Percentiles rank a stretch among this genome's conserved stretches.
Conservation (phyloP, 2,888 invertebrate species). For the Ormia ochracea region DNA sequence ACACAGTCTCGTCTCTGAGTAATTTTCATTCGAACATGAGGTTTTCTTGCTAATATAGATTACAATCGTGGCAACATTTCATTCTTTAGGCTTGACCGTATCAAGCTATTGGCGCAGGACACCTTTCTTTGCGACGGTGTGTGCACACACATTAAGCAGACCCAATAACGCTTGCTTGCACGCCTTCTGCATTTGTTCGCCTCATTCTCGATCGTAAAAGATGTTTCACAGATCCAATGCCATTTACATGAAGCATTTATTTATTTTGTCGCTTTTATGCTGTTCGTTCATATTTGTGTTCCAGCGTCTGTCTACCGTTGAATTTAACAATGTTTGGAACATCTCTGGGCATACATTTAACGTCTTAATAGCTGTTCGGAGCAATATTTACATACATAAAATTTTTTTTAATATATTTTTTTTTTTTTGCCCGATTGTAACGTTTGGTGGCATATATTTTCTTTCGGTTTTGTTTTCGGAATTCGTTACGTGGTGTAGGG, state of each 20-base stretch:
- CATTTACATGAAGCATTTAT: slow-evolving; percentile 50
- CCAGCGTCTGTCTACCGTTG: slow-evolving; percentile 11
- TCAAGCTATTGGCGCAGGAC: slow-evolving; percentile 6
- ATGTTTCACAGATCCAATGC: slow-evolving; percentile 53
- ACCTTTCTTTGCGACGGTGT: neutral
- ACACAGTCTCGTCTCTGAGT: slow-evolving; percentile 38
- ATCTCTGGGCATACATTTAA: slow-evolving; percentile 74
- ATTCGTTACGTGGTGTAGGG: slow-evolving; percentile 28
- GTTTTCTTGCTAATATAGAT: slow-evolving; percentile 71
- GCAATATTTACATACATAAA: slow-evolving; percentile 57
- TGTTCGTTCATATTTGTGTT: neutral
- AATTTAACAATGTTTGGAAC: slow-evolving; percentile 57
- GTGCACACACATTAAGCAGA: slow-evolving; percentile 36
- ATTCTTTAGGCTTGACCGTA: slow-evolving; percentile 24
- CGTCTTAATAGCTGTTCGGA: slow-evolving; percentile 71
- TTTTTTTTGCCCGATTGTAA: slow-evolving; percentile 29
- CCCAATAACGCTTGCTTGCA: neutral
- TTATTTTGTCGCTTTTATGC: slow-evolving; percentile 31
- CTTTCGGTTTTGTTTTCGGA: slow-evolving; percentile 62
- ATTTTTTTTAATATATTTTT: slow-evolving; percentile 33
- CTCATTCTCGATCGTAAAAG: slow-evolving; percentile 36
- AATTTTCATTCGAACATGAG: slow-evolving; percentile 31
- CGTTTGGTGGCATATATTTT: slow-evolving; percentile 71
- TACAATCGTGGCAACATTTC: slow-evolving; percentile 67
- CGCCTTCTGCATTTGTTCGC: neutral